These are phyloP conservation scores for Enteromius argenteus DNA, from an alignment of 2,797 vertebrate genomes.

Conservation along the genomic window DNA sequence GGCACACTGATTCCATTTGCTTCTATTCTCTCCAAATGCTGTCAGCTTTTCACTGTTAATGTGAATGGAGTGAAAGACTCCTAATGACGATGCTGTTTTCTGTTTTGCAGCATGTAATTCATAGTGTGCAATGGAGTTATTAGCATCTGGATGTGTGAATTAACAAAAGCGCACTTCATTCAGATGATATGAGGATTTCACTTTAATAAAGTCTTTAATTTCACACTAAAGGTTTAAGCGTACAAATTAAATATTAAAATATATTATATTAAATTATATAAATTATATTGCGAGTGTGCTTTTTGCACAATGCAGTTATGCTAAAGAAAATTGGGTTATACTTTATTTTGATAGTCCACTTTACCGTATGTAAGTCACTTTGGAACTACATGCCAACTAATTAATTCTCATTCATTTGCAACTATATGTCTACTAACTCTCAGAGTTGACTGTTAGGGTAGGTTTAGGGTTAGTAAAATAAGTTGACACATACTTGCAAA, in stretches of 20 bases:
- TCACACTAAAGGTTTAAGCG: not conserved
- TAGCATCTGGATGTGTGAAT: not conserved
- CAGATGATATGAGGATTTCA: not conserved
- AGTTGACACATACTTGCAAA: no score
- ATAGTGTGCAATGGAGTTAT: not conserved
- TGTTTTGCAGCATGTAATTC: not conserved
- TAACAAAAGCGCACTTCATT: not conserved
- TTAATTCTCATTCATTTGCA: no score
- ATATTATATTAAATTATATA: not conserved
- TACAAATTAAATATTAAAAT: not conserved
- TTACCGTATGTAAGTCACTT: no score
- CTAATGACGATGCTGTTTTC: not conserved
- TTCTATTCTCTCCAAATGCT: not conserved
- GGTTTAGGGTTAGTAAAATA: no score
- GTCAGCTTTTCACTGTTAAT: conserved; percentile 4
- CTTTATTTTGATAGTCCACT: no score
- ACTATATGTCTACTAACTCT: no score
- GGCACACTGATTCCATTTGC: conserved; percentile 24
- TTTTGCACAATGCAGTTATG: not conserved
- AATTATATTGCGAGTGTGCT: not conserved
- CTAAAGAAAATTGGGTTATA: not conserved
- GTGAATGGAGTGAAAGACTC: not conserved
- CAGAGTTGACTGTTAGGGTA: no score
- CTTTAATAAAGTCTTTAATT: not conserved
- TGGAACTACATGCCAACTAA: no score